phyloP scores from a whole-genome alignment of 2,888 invertebrate genomes.

The Orgyia antiqua region DNA sequence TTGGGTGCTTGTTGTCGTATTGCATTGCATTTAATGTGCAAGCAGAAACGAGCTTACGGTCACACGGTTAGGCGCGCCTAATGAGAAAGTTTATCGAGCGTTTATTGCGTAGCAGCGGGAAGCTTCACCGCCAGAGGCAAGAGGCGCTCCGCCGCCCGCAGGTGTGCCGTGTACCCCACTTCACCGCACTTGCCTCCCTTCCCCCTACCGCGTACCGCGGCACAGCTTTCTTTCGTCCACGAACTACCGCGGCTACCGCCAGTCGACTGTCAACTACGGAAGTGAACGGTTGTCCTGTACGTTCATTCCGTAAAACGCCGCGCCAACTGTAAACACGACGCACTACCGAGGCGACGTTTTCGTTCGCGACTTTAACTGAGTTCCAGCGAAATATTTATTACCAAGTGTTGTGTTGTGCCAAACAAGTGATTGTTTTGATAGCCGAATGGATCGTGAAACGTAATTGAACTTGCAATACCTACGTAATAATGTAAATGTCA shows the following conservation, averaged over 20 bases:
- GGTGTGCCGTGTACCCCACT: conserved; percentile 54
- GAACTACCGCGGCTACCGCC: conserved; percentile 30
- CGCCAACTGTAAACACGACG: conserved; percentile 75
- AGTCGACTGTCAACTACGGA: conserved; percentile 69
- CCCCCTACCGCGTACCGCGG: conserved; percentile 48
- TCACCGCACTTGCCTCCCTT: conserved; percentile 32
- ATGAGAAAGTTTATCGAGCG: conserved; percentile 79
- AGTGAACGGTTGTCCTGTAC: conserved; percentile 40
- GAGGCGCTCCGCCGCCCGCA: conserved; percentile 61
- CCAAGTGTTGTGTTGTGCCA: conserved; percentile 68
- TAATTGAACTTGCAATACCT: conserved; percentile 51
- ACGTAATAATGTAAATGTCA: conserved; percentile 54
- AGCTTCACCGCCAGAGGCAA: conserved; percentile 58
- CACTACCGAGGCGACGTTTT: conserved; percentile 62
- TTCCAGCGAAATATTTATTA: conserved; percentile 42
- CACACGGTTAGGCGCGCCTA: conserved; percentile 76
- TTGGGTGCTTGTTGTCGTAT: conserved; percentile 53
- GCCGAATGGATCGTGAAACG: conserved; percentile 50
- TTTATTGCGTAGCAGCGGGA: conserved; percentile 77
- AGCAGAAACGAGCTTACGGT: conserved; percentile 72
- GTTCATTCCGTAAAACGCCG: conserved; percentile 43
- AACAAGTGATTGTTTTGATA: conserved; percentile 51
- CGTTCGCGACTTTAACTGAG: conserved; percentile 64
- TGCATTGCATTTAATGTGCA: conserved; percentile 61
- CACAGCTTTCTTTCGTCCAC: conserved; percentile 45